A percentile compares a stretch with the other conserved stretches of the same genome.
Evolutionary conservation across 2,888 invertebrate genomes (phyloP).

Genomic region (Amblyteles armatorius): DNA sequence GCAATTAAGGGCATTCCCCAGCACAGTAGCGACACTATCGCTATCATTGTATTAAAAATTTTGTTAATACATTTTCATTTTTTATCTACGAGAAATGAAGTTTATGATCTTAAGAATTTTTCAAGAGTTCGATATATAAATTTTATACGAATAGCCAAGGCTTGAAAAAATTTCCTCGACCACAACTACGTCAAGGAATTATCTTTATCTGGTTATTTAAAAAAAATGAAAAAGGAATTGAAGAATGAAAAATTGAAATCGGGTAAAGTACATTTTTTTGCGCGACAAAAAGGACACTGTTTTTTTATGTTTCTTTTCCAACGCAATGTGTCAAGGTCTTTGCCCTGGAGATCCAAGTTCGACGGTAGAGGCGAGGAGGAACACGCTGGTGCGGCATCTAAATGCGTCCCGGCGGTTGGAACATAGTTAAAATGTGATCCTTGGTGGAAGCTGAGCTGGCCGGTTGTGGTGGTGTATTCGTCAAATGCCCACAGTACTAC

Average conservation of each 20-base stretch:
- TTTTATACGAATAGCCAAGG: background rate
- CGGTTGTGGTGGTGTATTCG: conserved; percentile 5
- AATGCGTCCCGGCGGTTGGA: conserved; percentile 55
- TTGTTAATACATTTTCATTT: background rate
- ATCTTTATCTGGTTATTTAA: background rate
- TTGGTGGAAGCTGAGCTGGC: conserved; percentile 22
- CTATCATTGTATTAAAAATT: background rate
- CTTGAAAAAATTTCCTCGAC: background rate
- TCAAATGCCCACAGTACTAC: background rate
- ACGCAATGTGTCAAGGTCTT: conserved; percentile 63
- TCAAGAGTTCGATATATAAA: background rate
- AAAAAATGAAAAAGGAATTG: background rate
- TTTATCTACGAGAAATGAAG: background rate
- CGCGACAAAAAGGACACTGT: background rate
- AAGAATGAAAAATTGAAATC: background rate
- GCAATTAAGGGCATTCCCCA: conserved; percentile 4
- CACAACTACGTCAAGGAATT: background rate
- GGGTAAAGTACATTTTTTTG: background rate
- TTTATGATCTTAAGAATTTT: background rate
- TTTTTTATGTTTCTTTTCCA: background rate
- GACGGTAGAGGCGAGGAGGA: conserved; percentile 34
- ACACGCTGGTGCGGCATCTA: conserved; percentile 49
- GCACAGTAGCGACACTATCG: background rate
- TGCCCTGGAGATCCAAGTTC: conserved; percentile 65
- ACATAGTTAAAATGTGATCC: conserved; percentile 57